These are phyloP conservation scores for Tachuris rubrigastra DNA, from an alignment of 2,113 vertebrate species.

Conservation along the genomic window DNA sequence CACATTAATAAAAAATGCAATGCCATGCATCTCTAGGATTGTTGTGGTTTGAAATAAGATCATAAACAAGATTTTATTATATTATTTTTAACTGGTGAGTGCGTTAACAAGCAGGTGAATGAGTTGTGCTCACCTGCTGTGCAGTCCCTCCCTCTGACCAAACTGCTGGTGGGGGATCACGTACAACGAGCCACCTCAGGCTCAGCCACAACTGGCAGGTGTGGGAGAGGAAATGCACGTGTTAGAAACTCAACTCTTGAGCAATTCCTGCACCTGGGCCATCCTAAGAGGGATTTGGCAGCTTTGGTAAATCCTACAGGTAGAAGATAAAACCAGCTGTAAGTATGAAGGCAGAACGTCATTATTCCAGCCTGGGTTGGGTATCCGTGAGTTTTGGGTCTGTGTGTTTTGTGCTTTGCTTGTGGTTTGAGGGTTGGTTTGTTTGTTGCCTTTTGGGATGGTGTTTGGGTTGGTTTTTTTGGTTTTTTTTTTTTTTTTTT, in stretches of 20 bases:
- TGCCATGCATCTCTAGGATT: neutral
- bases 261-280: neutral
- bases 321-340: neutral
- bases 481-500: neutral
- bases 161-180: neutral
- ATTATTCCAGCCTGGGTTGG: neutral
- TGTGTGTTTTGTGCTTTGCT: neutral
- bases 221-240: neutral
- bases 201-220: too few relatives aligned
- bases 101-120: neutral
- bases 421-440: neutral
- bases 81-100: neutral
- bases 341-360: neutral
- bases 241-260: neutral
- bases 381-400: neutral
- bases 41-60: neutral
- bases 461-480: neutral
- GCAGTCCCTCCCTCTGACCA: neutral
- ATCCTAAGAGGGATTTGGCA: neutral
- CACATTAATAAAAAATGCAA: neutral
- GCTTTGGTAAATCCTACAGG: neutral
- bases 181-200: neutral
- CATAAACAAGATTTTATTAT: neutral
- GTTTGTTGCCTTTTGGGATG: neutral
- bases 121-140: neutral